These are phyloP conservation scores for Nyctalus aviator DNA, from an alignment of 2,797 vertebrate genomes.

Conservation along the genomic window DNA sequence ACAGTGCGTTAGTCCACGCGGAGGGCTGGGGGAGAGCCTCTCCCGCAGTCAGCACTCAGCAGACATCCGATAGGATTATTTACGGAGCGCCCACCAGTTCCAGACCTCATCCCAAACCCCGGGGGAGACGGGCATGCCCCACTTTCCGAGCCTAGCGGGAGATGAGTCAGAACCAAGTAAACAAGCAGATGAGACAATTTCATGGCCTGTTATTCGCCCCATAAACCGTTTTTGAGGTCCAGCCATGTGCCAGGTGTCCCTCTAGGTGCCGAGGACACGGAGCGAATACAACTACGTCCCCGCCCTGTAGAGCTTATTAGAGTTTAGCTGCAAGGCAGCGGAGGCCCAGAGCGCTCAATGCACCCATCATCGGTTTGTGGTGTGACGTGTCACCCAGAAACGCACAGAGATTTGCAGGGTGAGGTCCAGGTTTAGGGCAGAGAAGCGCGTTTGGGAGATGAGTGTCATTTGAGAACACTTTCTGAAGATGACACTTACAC, in stretches of 20 bases:
- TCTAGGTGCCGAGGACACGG: not conserved
- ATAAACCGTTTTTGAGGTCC: constrained; percentile 51
- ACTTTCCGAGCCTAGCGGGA: constrained; percentile 62
- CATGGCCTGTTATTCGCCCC: constrained; percentile 65
- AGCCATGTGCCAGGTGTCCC: not conserved
- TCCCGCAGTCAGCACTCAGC: accelerated
- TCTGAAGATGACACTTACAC: not conserved
- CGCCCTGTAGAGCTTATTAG: too few relatives aligned
- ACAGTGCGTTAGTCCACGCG: not conserved
- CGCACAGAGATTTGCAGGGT: not conserved
- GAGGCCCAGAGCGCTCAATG: accelerated
- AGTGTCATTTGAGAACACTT: not conserved
- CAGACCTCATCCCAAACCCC: constrained; percentile 42
- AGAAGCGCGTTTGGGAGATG: not conserved
- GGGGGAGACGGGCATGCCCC: constrained; percentile 40
- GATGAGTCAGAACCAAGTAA: constrained; percentile 66
- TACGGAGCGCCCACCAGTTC: constrained; percentile 26
- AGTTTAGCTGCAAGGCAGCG: not conserved
- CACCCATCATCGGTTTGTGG: not conserved
- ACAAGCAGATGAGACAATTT: constrained; percentile 62
- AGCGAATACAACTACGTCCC: not conserved
- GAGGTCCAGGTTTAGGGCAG: too few relatives aligned
- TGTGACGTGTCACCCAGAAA: not conserved
- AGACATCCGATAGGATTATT: not conserved
- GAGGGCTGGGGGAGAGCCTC: not conserved